phyloP scores from a whole-genome alignment of 2,113 vertebrate genomes.

The Phaetusa simplex region DNA sequence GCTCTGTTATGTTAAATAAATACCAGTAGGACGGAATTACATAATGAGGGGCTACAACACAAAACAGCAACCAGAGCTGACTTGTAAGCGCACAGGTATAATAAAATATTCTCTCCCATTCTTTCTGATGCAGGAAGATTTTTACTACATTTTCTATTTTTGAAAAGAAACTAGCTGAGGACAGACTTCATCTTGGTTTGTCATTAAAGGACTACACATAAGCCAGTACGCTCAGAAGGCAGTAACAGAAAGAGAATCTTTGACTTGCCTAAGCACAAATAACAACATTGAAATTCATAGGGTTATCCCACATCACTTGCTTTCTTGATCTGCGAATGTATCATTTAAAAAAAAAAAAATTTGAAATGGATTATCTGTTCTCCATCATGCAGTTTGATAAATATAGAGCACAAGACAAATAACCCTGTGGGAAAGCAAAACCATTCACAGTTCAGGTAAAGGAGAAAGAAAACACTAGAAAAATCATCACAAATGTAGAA shows the following conservation, averaged over 20 bases:
- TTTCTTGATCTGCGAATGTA: slow-evolving; percentile 11
- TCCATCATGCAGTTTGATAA: slow-evolving; percentile 21
- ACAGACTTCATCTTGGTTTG: neutral
- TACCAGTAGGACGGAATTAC: neutral
- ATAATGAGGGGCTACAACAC: neutral
- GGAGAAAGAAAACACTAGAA: slow-evolving; percentile 18
- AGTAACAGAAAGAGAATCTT: neutral
- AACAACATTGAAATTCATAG: slow-evolving; percentile 34
- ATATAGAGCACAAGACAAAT: slow-evolving; percentile 17
- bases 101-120: neutral
- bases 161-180: neutral
- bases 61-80: neutral
- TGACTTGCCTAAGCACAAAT: slow-evolving; percentile 7
- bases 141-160: neutral
- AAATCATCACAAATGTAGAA: slow-evolving; percentile 1
- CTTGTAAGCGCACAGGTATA: neutral
- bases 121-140: neutral
- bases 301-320: neutral
- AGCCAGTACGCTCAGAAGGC: neutral
- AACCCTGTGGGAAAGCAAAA: slow-evolving; percentile 31
- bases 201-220: neutral
- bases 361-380: slow-evolving; percentile 24
- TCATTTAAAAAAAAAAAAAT: neutral
- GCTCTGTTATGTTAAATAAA: neutral
- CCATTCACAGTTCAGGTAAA: neutral